Base-by-base conservation (phyloP, 2,888 invertebrate genomes). In the Agrotis puta region DNA sequence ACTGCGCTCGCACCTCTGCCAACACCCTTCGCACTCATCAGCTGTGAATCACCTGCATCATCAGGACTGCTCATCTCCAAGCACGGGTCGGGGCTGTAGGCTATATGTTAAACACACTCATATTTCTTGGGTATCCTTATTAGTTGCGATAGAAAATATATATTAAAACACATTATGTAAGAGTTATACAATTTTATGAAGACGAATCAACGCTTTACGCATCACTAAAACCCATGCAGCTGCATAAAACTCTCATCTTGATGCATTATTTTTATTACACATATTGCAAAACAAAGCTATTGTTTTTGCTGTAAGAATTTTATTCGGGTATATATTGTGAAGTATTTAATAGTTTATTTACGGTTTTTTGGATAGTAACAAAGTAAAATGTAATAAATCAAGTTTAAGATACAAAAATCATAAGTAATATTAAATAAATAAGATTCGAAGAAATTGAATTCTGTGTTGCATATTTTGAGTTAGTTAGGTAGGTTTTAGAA, bases 11-110 rank as follows among this genome's bases (percentile, higher is more conserved):
- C 91, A 92, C 93, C 91, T 93, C 94, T 93, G 94, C 94, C 92
- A 88, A 91, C 93, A 93, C 94, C 94, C 94, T 92, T 91, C 93
- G 93, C 92, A 87, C 92, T 91, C 94, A 94, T 94, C 94, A 93
- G 91, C 93, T 92, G 92, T 93, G 92, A 92, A 90, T 92, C 94
- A 93, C 91, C 93, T 91, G 91, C 91, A 88, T 85, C 90, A 87
- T 78, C 88, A 85, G 87, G 84, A 87, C 81, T 79, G 79, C 77
- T 62, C 81, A 82, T 84, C 84, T 77, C 71, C 73, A 70, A 68
- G 62, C 58, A 43, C 54, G 43, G 43, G 6, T 33, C 20, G 53
- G 45, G 14, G 18, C 39, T 67, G 68, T 16, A 53, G 47, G 67
- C 54, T 54, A 66, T 58, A 58, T 59, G 76, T 66, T 77, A 50